Evolutionary conservation across 2,113 vertebrate genomes (phyloP).

Genomic region (Cryptomyrus ogoouensis): DNA sequence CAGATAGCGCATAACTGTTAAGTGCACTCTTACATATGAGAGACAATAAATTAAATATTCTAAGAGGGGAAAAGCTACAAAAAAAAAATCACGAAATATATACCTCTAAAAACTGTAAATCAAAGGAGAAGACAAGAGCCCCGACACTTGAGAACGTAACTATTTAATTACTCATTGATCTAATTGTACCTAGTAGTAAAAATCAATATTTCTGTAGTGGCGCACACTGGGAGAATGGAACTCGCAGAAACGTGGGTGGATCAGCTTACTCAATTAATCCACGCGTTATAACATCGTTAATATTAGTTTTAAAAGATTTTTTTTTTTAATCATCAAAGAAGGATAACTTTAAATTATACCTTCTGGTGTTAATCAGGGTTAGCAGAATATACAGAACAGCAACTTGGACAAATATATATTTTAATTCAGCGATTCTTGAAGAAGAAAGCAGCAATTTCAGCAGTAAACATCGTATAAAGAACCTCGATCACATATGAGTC

Average conservation of each 20-base stretch:
- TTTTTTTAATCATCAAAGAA: background rate
- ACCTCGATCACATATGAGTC: background rate
- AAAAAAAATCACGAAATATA: background rate
- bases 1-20: background rate
- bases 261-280: background rate
- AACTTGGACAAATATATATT: background rate
- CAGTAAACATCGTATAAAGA: background rate
- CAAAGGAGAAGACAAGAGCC: background rate
- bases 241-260: background rate
- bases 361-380: background rate
- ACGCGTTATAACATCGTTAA: background rate
- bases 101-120: background rate
- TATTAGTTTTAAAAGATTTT: background rate
- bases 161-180: background rate
- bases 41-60: background rate
- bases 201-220: background rate
- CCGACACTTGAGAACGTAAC: background rate
- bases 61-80: background rate
- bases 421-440: background rate
- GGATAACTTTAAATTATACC: background rate
- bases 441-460: background rate
- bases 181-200: background rate
- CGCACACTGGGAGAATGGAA: background rate
- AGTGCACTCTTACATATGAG: background rate
- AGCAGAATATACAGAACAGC: background rate